Evolutionary conservation across 2,888 invertebrate genomes (phyloP), one percentile per base, ranked within the genome.

Genomic region (Amorpha juglandis): DNA sequence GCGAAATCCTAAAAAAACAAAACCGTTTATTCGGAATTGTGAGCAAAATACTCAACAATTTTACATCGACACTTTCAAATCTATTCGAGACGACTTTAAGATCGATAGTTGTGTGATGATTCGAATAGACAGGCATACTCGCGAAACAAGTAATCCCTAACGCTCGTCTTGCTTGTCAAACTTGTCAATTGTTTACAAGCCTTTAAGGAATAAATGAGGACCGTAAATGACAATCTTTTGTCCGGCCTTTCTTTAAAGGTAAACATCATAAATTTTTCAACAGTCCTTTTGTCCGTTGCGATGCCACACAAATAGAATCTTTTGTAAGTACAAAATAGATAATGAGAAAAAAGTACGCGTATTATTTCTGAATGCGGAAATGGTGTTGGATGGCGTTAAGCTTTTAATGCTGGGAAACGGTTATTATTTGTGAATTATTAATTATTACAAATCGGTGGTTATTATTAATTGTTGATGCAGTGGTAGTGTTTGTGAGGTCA

Each of bases 141-240:
- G 38, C 64, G 38, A 62, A 66, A 66, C 63, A 47, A 62, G 38
- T 45, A 62, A 63, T 63, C 53, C 92, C 90, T 92, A 89, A 86
- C 88, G 90, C 81, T 86, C 75, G 83, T 84, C 84, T 88, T 79
- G 88, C 81, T 81, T 90, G 92, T 92, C 92, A 90, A 89, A 84
- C 83, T 87, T 86, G 80, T 82, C 88, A 89, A 91, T 91, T 92
- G 91, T 92, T 88, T 89, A 87, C 78, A 82, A 75, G 76, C 85
- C 79, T 83, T 86, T 88, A 80, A 74, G 80, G 83, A 83, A 87
- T 84, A 88, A 70, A 68, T 84, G 82, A 83, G 78, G 80, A 78
- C 81, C 83, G 84, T 83, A 87, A 88, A 87, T 89, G 89, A 88
- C 83, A 82, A 80, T 78, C 89, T 86, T 87, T 92, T 90, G 90